Conservation (phyloP, 2,113 vertebrate genomes). For the Balaenoptera acutorostrata region DNA sequence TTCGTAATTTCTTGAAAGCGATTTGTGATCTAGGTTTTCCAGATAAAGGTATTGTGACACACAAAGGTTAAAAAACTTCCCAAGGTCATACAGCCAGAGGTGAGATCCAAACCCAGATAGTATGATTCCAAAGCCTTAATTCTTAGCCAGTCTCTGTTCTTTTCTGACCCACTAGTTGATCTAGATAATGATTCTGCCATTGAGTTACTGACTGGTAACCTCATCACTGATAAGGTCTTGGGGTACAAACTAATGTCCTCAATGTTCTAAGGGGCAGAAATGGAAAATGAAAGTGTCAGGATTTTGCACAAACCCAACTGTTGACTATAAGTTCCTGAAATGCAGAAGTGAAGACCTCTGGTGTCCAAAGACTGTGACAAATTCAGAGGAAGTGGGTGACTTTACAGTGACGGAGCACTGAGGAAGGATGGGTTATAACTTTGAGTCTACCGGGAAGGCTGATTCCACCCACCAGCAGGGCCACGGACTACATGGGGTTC, state of each 20-base stretch:
- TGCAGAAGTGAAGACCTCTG: neutral
- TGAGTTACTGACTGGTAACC: neutral
- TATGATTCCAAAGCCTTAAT: neutral
- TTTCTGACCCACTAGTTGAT: neutral
- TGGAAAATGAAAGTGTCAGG: neutral
- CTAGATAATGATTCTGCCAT: neutral
- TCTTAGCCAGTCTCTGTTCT: neutral
- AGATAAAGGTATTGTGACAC: neutral
- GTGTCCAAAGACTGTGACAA: neutral
- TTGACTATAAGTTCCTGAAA: neutral
- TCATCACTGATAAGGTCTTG: neutral
- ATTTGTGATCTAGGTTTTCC: neutral
- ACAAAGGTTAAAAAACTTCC: neutral
- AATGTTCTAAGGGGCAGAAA: neutral
- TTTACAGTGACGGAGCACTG: neutral
- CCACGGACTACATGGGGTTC: fast-evolving
- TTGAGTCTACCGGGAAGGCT: neutral
- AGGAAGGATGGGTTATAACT: neutral
- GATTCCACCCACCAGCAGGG: neutral
- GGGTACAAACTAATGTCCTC: neutral
- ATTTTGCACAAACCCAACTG: neutral
- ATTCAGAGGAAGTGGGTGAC: neutral
- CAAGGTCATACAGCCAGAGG: neutral
- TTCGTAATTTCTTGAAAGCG: neutral
- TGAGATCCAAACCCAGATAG: neutral